phyloP scores from a whole-genome alignment of 2,113 vertebrate genomes.

The Scatophagus argus region DNA sequence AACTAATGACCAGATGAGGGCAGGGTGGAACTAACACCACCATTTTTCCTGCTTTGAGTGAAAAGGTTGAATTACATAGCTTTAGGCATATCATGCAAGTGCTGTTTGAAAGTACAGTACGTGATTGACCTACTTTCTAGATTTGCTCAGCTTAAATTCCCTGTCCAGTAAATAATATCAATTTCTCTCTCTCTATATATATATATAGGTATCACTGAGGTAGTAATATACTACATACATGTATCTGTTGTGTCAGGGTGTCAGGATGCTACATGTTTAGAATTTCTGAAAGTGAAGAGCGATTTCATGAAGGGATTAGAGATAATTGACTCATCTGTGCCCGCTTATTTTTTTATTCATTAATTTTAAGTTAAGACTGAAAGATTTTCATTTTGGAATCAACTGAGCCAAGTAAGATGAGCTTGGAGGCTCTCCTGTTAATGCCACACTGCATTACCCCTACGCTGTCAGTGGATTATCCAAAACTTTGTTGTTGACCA shows the following conservation, averaged over 20 bases:
- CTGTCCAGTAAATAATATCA: too few species aligned
- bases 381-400: constrained; percentile 28
- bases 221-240: not conserved
- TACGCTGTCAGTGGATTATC: constrained; percentile 68
- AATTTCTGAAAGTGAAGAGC: constrained; percentile 36
- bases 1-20: not conserved
- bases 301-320: constrained; percentile 36
- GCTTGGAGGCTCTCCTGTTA: constrained; percentile 32
- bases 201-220: too few species aligned
- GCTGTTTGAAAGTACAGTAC: not conserved
- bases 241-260: not conserved
- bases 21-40: too few species aligned
- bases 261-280: not conserved
- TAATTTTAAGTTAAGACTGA: constrained; percentile 17
- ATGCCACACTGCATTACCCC: constrained; percentile 36
- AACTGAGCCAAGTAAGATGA: constrained; percentile 25
- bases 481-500: constrained; percentile 71
- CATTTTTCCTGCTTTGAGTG: not conserved
- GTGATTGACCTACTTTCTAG: not conserved
- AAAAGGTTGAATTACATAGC: not conserved
- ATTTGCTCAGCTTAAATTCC: not conserved
- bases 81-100: not conserved
- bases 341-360: constrained; percentile 21
- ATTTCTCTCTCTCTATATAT: too few species aligned
- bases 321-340: constrained; percentile 47